phyloP scores from a whole-genome alignment of 2,797 vertebrate species.

The Sus cebifrons region DNA sequence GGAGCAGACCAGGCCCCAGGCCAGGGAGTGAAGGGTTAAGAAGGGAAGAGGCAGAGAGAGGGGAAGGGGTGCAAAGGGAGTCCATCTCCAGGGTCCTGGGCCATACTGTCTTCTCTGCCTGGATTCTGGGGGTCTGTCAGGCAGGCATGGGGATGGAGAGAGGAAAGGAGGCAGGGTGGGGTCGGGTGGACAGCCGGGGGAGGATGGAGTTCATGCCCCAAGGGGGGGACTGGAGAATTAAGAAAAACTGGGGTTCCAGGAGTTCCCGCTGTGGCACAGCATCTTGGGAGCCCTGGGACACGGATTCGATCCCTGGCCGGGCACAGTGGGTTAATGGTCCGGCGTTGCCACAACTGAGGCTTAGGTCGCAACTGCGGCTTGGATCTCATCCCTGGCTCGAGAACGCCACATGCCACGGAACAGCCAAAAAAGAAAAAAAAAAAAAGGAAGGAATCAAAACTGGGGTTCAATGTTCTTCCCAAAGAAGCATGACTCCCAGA shows the following conservation, averaged over 20 bases:
- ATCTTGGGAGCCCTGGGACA: no score
- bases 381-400: no score
- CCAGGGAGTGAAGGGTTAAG: not conserved
- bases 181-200: no score
- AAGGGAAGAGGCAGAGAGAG: not conserved
- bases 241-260: not conserved
- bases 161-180: no score
- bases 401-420: no score
- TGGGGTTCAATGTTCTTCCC: not conserved
- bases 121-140: not conserved
- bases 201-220: not conserved
- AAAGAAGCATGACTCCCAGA: not conserved
- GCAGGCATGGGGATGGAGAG: not conserved
- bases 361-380: no score
- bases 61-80: not conserved
- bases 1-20: not conserved
- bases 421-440: no score
- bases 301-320: no score
- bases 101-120: fast-evolving
- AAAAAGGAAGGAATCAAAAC: no score
- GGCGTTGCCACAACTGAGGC: no score
- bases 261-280: no score
- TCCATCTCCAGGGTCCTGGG: not conserved
- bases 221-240: not conserved
- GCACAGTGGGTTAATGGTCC: no score